Conservation (phyloP, 2,113 vertebrate species). For the Daphoenositta chrysoptera region DNA sequence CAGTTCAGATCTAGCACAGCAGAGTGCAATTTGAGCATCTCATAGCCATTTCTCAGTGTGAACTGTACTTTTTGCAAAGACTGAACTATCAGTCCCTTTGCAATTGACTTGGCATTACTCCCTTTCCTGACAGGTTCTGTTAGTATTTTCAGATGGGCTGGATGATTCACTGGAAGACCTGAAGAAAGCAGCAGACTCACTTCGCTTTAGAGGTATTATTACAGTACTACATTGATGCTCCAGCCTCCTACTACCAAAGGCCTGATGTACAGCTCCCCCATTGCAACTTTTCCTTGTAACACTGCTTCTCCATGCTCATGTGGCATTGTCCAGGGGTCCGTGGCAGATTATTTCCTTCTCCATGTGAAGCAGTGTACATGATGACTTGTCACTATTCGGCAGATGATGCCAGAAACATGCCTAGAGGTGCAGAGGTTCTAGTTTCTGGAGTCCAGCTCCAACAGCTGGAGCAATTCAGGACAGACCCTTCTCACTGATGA, state of each 20-base stretch:
- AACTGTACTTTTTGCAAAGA: neutral
- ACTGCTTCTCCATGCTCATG: neutral
- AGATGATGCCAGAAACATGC: neutral
- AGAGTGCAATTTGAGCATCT: neutral
- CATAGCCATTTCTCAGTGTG: neutral
- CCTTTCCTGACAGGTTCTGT: constrained; percentile 72
- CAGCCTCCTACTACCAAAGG: neutral
- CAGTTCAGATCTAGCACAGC: neutral
- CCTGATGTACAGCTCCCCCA: neutral
- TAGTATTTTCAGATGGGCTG: constrained; percentile 87
- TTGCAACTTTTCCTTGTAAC: neutral
- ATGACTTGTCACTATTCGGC: neutral
- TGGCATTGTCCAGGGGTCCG: neutral
- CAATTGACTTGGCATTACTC: neutral
- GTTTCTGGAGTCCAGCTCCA: neutral
- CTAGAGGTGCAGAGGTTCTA: neutral
- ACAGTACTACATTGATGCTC: neutral
- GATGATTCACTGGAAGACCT: constrained; percentile 75
- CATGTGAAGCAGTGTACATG: neutral
- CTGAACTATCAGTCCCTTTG: neutral
- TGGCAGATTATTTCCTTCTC: neutral
- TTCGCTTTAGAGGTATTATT: constrained; percentile 74
- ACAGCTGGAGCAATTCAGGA: neutral
- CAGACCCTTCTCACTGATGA: neutral
- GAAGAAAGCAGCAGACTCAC: constrained; percentile 57